phyloP scores from a whole-genome alignment of 1,140 invertebrate genomes.

The Drosophila miranda region DNA sequence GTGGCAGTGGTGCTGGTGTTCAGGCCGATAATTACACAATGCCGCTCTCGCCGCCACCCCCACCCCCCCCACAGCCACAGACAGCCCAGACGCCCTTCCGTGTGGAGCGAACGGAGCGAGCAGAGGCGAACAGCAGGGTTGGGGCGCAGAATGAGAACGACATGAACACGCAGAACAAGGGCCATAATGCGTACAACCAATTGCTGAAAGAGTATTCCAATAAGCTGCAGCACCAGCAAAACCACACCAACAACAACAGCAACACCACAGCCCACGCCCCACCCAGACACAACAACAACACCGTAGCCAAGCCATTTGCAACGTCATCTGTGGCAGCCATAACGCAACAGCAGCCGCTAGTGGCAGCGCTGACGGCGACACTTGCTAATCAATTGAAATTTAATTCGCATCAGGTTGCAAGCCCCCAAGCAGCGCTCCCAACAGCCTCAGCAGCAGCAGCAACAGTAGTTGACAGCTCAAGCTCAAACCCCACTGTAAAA shows the following conservation, averaged over 20 bases:
- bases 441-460: conserved; percentile 27
- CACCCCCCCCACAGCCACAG: conserved; percentile 44
- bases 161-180: conserved; percentile 73
- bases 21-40: conserved; percentile 58
- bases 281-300: conserved; percentile 52
- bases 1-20: not conserved
- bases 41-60: conserved; percentile 43
- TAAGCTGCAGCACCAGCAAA: conserved; percentile 62
- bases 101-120: conserved; percentile 5
- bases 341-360: conserved; percentile 58
- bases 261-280: conserved; percentile 49
- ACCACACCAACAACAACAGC: conserved; percentile 39
- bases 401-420: conserved; percentile 77
- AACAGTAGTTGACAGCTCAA: conserved; percentile 11
- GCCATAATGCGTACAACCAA: conserved; percentile 76
- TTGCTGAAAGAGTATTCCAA: conserved; percentile 80
- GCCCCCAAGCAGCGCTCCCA: conserved; percentile 38
- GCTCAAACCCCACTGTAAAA: conserved; percentile 3
- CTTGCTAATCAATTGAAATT: conserved; percentile 82
- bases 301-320: conserved; percentile 55
- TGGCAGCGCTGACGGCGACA: conserved; percentile 72
- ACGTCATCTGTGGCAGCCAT: conserved; percentile 34
- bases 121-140: conserved; percentile 33
- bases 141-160: conserved; percentile 56
- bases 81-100: conserved; percentile 11